Percentiles rank a stretch among this genome's conserved stretches.
phyloP scores from a whole-genome alignment of 2,888 invertebrate species.

The Encarsia formosa region DNA sequence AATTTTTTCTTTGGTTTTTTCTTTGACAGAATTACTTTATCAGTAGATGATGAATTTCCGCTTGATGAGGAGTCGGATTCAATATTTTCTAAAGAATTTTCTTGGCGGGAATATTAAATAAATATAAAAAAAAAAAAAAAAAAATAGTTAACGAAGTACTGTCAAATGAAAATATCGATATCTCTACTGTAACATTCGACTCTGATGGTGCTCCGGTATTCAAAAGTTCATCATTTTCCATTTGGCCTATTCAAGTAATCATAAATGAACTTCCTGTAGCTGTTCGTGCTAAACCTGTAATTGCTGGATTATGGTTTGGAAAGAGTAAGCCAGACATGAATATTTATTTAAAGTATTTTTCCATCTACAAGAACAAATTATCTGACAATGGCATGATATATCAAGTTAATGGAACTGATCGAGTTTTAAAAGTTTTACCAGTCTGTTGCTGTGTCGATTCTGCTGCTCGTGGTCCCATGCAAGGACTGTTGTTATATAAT shows the following conservation, averaged over 20 bases:
- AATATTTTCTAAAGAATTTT: too few species aligned
- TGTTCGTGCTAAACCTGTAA: conserved; percentile 9
- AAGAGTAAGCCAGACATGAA: too few species aligned
- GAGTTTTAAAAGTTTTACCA: conserved; percentile 8
- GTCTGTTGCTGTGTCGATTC: conserved; percentile 22
- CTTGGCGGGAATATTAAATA: too few species aligned
- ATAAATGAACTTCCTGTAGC: conserved; percentile 25
- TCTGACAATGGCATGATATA: conserved; percentile 13
- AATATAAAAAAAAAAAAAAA: too few species aligned
- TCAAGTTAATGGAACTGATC: conserved; percentile 2
- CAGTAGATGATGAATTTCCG: too few species aligned
- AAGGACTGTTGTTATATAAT: conserved; percentile 21
- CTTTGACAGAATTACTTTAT: too few species aligned
- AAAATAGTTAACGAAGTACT: too few species aligned
- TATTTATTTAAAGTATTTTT: conserved; percentile 22
- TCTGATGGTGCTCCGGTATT: neutral
- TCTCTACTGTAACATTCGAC: neutral
- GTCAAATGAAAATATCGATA: too few species aligned
- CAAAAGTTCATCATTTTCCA: conserved; percentile 20
- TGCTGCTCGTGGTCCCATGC: conserved; percentile 14
- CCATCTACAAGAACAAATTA: conserved; percentile 19
- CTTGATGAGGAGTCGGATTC: too few species aligned
- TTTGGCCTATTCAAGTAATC: conserved; percentile 27
- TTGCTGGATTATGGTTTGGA: too few species aligned
- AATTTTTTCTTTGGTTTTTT: too few species aligned